Percentiles rank a stretch among this genome's conserved stretches.
phyloP scores from a whole-genome alignment of 2,797 vertebrate species.

The Paratrypauchen microcephalus region DNA sequence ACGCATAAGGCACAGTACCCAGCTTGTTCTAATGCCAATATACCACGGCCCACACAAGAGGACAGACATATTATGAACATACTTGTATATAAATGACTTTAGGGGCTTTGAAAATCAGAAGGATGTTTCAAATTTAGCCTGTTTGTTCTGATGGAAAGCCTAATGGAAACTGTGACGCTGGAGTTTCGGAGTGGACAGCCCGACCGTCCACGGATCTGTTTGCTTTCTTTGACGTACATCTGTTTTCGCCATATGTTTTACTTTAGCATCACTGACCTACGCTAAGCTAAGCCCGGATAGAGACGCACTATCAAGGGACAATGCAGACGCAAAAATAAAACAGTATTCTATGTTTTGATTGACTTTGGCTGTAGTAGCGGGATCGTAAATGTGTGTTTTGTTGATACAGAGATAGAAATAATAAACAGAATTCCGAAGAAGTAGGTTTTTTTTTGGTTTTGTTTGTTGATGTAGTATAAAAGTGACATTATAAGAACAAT shows the following conservation, averaged over 20 bases:
- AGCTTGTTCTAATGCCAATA: neutral
- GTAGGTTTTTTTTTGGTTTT: no score
- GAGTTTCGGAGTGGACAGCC: constrained; percentile 30
- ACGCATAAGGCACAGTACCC: neutral
- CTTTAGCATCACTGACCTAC: constrained; percentile 64
- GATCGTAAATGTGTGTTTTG: neutral
- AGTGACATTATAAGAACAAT: no score
- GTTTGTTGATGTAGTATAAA: no score
- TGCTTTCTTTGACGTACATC: constrained; percentile 58
- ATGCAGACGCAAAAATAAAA: constrained; percentile 27
- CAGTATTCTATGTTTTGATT: constrained; percentile 12
- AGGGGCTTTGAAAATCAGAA: constrained; percentile 34
- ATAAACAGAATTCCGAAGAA: neutral
- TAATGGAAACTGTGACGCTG: constrained; percentile 44
- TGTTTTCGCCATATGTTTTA: constrained; percentile 65
- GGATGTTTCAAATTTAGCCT: constrained; percentile 44
- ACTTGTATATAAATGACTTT: constrained; percentile 14
- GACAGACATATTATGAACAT: constrained; percentile 2
- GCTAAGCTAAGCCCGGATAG: constrained; percentile 36
- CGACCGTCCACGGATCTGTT: constrained; percentile 44
- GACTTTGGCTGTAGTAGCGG: neutral
- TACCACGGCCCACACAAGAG: constrained; percentile 9
- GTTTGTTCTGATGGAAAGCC: constrained; percentile 37
- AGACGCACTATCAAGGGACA: constrained; percentile 32
- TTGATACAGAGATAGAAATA: neutral